Base-by-base conservation (phyloP, 1,140 invertebrate species). In the Megalopta genalis region DNA sequence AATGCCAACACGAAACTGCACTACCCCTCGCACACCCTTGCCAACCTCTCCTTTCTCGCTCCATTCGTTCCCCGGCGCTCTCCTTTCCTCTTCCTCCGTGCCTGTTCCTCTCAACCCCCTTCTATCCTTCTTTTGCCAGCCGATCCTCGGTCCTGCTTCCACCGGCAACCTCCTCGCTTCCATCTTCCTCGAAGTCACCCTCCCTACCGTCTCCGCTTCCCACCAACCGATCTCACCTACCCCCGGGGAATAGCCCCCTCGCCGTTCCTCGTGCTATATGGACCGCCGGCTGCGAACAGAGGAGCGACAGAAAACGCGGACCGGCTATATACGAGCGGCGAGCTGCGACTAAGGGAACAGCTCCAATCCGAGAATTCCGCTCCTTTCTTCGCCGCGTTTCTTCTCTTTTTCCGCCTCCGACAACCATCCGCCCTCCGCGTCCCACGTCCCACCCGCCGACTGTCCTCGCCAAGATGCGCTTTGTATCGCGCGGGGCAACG, bases 1-100 rank as follows among this genome's bases (percentile, higher is more conserved):
- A 93, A 93, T 93, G 91, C 92, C 92, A 92, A 93, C 92, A 93
- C 90, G 91, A 92, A 93, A 92, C 92, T 93, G 92, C 92, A 92
- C 92, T 93, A 93, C 92, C 90, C 92, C 93, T 90, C 91, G 87
- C 88, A 81, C 87, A 88, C 90, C 90, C 88, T 90, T 86, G 82
- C 89, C 84, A 74, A 84, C 74, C 63, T 71, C 84, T 79, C 77
- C 80, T 79, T 85, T 74, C 80, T 85, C 83, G 75, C 83, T 80
- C 59, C 77, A 68, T 75, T 84, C 83, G 81, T 82, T 62, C 75
- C 8, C 54, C 54, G 54, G 25, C 27, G 14, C 60, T 32, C 60
- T 25, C 32, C 64, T 46, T 46, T 46, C 42, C 42, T 46, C 42
- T 46, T 46, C 12, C 42, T 46, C 42, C 42, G 42, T 46, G 42